Evolutionary conservation across 2,797 vertebrate species (phyloP).

Genomic region (Mareca penelope): DNA sequence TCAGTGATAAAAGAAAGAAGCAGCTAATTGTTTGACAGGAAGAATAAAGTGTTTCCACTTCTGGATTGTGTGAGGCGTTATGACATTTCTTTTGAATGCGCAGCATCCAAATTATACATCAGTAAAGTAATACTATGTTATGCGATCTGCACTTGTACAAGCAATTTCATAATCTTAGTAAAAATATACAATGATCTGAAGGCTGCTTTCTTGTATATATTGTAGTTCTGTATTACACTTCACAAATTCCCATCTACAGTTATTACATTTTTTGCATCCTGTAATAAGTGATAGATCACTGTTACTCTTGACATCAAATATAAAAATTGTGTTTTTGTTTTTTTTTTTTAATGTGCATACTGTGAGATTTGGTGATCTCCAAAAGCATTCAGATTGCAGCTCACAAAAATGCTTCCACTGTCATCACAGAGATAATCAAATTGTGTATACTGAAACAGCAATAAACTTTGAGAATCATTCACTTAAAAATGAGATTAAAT

Average conservation of each 20-base stretch:
- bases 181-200: conserved; percentile 4
- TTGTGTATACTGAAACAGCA: not conserved
- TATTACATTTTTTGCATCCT: not conserved
- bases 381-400: not conserved
- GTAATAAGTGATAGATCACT: not conserved
- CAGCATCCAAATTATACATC: conserved; percentile 15
- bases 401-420: not conserved
- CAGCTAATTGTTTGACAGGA: conserved; percentile 36
- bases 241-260: too few relatives aligned
- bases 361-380: not conserved
- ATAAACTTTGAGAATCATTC: not conserved
- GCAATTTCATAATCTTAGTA: not conserved
- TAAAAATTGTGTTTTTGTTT: not conserved
- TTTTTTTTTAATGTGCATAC: not conserved
- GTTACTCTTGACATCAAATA: not conserved
- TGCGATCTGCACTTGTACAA: not conserved
- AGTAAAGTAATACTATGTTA: not conserved
- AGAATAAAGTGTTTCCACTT: conserved; percentile 6
- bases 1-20: not conserved
- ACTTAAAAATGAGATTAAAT: not conserved
- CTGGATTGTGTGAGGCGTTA: not conserved
- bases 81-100: conserved; percentile 31
- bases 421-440: not conserved
- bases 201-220: not conserved
- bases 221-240: too few relatives aligned